Base-by-base conservation (phyloP, 1,140 invertebrate species). In the Drosophila seguyi region DNA sequence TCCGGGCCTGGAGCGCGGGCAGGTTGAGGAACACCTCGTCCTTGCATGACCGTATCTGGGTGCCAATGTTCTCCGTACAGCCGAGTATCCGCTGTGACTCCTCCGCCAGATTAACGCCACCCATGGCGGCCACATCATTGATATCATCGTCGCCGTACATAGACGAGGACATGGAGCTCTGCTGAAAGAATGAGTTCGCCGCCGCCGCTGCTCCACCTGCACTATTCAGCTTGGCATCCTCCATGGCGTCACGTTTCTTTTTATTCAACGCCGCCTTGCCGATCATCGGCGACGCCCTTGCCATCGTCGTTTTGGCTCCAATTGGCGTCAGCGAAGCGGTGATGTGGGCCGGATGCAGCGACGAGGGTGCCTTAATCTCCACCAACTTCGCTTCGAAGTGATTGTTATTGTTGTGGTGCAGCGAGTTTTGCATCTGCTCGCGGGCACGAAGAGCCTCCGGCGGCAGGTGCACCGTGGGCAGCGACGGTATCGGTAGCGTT, bases 41-140 rank as follows among this genome's bases (percentile, higher is more conserved):
- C 94, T 98, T 98, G 93, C 98, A 98, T 0, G 98, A 99, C 75
- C 98, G 93, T 62, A 99, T 98, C 93, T 99, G 98, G 1, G 98
- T 98, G 10, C 98, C 98, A 62, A 99, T 98, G 93, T 98, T 97
- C 90, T 99, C 98, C 6, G 98, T 98, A 5, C 97, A 97, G 4
- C 98, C 98, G 31, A 99, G 94, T 88, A 99, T 99, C 93, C 97
- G 96, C 92, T 99, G 98, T 56, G 96, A 97, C 94, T 99, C 98
- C 93, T 99, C 98, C 3, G 97, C 96, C 79, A 99, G 94, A 94
- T 99, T 99, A n/a, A 99, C 98, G 29, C 98, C 98, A 81, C 98
- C 98, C 98, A 99, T 99, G 7, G 98, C 98, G 25, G 98, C 98
- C 1, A 99, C 98, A 94, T 99, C 98, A 91, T 99, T 99, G 77